Base-by-base conservation (phyloP, 2,888 invertebrate species). In the Aporophyla nigra region DNA sequence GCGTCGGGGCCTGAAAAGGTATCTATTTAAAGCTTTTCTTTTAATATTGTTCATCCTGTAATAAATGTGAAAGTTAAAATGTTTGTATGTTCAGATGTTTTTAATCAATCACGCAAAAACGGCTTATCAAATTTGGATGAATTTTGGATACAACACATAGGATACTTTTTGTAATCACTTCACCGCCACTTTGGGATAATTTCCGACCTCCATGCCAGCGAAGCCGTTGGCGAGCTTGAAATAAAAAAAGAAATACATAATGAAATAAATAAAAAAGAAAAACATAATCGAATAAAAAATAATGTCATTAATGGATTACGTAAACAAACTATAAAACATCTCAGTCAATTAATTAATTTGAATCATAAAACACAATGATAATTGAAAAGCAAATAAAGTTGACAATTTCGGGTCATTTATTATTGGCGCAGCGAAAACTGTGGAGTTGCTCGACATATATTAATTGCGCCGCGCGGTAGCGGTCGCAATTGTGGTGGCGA, bases 371-470 rank as follows among this genome's bases (percentile, higher is more conserved):
- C 63, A 75, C 61, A 75, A 77, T 86, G 56, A 87, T 82, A 86
- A 86, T 87, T 87, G 76, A 84, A 87, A 87, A 80, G 66, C 81
- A 84, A 87, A 86, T 81, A 88, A 87, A 80, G 77, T 88, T 76
- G 74, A 82, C 74, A 76, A 79, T 87, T 87, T 83, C 43, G 68
- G 78, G 78, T 80, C 77, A 82, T 86, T 84, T 86, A 86, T 87
- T 84, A 84, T 80, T 56, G 85, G 81, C 71, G 75, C 71, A 88
- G 72, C 59, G 80, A 83, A 84, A 88, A 87, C 80, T 85, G 78
- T 83, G 74, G 83, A 83, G 87, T 83, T 74, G 85, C 74, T 40
- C 76, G 87, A 85, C 87, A 76, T 78, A 76, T 87, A 87, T 88
- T 88, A 87, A 88, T 88, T 87, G 85, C 79, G 72, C 76, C 72